Percentiles rank a stretch among this genome's conserved stretches.
Evolutionary conservation across 2,797 vertebrate species (phyloP).

Genomic region (Odontamblyopus rebecca): DNA sequence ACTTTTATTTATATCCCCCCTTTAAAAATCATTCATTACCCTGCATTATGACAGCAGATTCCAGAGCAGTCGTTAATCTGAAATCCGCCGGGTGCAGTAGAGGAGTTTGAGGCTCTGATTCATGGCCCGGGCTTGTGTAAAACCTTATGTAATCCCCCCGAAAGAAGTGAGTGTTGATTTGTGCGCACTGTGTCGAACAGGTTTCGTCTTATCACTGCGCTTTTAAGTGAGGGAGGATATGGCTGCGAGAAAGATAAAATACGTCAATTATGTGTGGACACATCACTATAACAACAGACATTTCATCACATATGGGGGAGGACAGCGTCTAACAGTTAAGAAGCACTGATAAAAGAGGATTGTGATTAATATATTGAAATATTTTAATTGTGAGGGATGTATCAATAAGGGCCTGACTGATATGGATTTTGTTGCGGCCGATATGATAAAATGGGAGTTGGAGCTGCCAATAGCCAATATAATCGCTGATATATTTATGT

Average conservation of each 20-base stretch:
- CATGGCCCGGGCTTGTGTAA: conserved; percentile 29
- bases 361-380: not conserved
- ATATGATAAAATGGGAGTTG: too few species aligned
- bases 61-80: conserved; percentile 33
- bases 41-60: conserved; percentile 41
- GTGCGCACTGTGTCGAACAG: not conserved
- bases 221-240: conserved; percentile 4
- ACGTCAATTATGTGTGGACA: not conserved
- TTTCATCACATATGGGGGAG: not conserved
- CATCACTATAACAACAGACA: not conserved
- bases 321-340: not conserved
- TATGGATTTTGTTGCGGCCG: too few species aligned
- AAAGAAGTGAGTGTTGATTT: conserved; percentile 19
- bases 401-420: too few species aligned
- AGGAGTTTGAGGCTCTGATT: conserved; percentile 30
- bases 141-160: conserved; percentile 8
- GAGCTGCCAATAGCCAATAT: too few species aligned
- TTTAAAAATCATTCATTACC: conserved; percentile 27
- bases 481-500: too few species aligned
- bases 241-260: not conserved
- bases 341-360: not conserved
- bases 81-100: conserved; percentile 18
- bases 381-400: too few species aligned
- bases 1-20: conserved; percentile 19
- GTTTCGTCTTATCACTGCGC: not conserved